These are phyloP conservation scores for Ctenosaura bakeri DNA, from an alignment of 2,797 vertebrate genomes.

Conservation along the genomic window DNA sequence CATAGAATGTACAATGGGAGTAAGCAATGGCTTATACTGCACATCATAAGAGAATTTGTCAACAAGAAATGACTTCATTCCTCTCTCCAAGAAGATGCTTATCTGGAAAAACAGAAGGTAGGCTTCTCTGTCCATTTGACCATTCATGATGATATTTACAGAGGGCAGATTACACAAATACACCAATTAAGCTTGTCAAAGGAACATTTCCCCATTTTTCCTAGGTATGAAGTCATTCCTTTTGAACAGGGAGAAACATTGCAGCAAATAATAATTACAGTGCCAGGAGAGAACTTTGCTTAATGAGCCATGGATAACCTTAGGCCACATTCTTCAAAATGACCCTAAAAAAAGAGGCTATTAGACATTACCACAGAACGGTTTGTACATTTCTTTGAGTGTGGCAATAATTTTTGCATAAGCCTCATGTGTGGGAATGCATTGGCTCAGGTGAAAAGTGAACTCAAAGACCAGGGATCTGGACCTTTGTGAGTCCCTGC, in stretches of 20 bases:
- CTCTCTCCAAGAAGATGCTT: neutral
- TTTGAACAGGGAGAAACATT: slow-evolving; percentile 34
- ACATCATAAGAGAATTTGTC: slow-evolving; percentile 10
- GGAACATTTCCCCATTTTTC: slow-evolving; percentile 25
- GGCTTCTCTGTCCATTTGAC: neutral
- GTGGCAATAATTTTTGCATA: slow-evolving; percentile 49
- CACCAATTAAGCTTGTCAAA: slow-evolving; percentile 39
- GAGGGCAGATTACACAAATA: neutral
- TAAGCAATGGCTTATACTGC: neutral
- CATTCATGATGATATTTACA: slow-evolving; percentile 32
- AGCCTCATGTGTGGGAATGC: slow-evolving; percentile 37
- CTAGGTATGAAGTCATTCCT: slow-evolving; percentile 29
- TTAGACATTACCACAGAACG: slow-evolving; percentile 36
- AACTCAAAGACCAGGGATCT: slow-evolving; percentile 32
- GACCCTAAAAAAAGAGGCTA: slow-evolving; percentile 45
- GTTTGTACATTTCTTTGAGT: slow-evolving; percentile 17
- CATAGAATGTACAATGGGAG: neutral
- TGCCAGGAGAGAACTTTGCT: slow-evolving; percentile 46
- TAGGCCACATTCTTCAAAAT: slow-evolving; percentile 45
- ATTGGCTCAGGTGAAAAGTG: slow-evolving; percentile 4
- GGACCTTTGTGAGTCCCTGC: neutral
- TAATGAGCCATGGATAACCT: slow-evolving; percentile 51
- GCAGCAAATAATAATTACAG: slow-evolving; percentile 46
- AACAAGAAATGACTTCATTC: slow-evolving; percentile 23
- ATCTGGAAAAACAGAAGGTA: slow-evolving; percentile 6